Conservation (phyloP, 2,113 vertebrate species). For the Corvus hawaiiensis region DNA sequence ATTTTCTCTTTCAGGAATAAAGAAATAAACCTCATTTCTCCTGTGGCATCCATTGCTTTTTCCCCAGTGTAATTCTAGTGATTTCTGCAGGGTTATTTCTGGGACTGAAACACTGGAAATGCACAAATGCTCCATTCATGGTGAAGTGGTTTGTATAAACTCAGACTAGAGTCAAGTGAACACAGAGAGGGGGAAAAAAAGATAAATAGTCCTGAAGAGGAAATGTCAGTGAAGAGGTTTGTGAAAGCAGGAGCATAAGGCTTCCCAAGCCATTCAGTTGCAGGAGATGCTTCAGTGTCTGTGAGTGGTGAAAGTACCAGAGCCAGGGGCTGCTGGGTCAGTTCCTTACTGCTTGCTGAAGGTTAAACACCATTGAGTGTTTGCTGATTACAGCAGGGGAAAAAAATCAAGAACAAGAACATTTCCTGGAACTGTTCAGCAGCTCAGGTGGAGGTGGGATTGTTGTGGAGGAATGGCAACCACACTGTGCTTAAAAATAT, state of each 20-base stretch:
- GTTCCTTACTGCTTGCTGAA: neutral
- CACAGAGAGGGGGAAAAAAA: neutral
- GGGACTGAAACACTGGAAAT: neutral
- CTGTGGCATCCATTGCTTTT: neutral
- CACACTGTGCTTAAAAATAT: neutral
- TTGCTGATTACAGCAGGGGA: neutral
- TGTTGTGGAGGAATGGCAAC: neutral
- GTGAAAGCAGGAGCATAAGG: neutral
- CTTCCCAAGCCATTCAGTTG: neutral
- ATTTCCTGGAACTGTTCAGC: neutral
- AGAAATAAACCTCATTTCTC: neutral
- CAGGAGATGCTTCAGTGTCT: neutral
- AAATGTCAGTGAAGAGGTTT: neutral
- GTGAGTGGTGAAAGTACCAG: neutral
- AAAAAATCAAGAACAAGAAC: neutral
- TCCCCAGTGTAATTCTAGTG: neutral
- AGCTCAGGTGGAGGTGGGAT: neutral
- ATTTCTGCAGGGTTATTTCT: neutral
- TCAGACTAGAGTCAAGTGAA: neutral
- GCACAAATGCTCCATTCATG: neutral
- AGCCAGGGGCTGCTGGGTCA: neutral
- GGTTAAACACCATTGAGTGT: neutral
- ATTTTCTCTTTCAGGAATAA: neutral
- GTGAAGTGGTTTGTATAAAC: constrained; percentile 10
- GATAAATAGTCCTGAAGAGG: constrained; percentile 12